Base-by-base conservation (phyloP, 2,797 vertebrate genomes). In the Okamejei kenojei region DNA sequence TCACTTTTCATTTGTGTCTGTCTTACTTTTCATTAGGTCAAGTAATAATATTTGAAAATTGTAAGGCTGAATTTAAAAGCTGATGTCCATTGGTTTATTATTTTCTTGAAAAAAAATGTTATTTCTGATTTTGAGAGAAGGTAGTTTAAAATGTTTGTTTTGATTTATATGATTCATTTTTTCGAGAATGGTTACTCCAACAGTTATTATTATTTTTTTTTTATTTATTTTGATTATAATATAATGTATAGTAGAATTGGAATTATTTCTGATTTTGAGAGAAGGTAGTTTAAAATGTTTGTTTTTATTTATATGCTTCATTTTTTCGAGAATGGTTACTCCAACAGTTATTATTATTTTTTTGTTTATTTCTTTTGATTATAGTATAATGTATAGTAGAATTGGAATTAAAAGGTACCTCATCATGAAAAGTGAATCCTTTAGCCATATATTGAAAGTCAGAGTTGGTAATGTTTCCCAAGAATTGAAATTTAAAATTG, bases 371-470 rank as follows among this genome's bases (percentile, higher is more conserved):
- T 0, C 54, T 58, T 82, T 54, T 82, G 45, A 82, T 82, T 58
- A 82, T 26, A 82, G 29, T 54, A 79, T 17, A 38, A 79, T 6
- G 29, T 82, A 13, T 2, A 54, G 45, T 74, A 74, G 73, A 74
- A 74, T 9, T 82, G 23, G 58, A 29, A 82, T 84, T 84, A 61
- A 21, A 54, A 81, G 26, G 6, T 9, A 35, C 45, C 13, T 45
- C 21, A 82, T 84, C 11, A 13, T 61, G 81, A 82, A 10, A 82
- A 84, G 80, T 61, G 17, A 21, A 11, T 7, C 79, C 38, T 81
- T 81, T 81, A 81, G 17, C 79, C 54, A 61, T 84, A 58, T 84
- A 84, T 84, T 61, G 80, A 58, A 82, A 82, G 23, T 61, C 54
- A 5, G 45, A 84, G 13, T 61, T 84, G 26, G 81, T 84, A 5